Percentiles rank a stretch among this genome's conserved stretches.
Conservation (phyloP, 2,797 vertebrate genomes). For the Acipenser ruthenus region DNA sequence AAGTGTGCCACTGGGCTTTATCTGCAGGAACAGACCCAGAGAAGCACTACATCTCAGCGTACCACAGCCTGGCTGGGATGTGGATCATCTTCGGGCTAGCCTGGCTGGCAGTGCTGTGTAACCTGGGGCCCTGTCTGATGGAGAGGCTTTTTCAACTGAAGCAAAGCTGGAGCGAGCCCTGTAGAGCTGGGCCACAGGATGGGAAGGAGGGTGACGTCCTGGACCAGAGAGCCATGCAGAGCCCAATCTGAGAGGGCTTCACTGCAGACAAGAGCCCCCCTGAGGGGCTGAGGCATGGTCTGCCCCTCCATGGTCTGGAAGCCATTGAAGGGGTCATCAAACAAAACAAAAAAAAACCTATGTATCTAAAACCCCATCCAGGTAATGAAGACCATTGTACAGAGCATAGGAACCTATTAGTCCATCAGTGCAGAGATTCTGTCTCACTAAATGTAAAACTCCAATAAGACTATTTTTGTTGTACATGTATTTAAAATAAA, state of each 20-base stretch:
- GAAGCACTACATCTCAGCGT: conserved; percentile 58
- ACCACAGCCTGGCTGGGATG: conserved; percentile 57
- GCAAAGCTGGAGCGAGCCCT: conserved; percentile 29
- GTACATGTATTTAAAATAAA: too few relatives aligned
- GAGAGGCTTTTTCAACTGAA: conserved; percentile 54
- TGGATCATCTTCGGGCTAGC: conserved; percentile 63
- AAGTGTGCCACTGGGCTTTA: too few relatives aligned
- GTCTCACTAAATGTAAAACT: too few relatives aligned
- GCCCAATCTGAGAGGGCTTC: conserved; percentile 23
- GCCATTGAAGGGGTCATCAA: too few relatives aligned
- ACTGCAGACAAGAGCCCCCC: neutral
- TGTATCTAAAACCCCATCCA: too few relatives aligned
- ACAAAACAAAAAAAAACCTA: too few relatives aligned
- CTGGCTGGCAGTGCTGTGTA: conserved; percentile 59
- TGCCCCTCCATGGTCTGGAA: too few relatives aligned
- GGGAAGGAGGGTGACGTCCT: conserved; percentile 39
- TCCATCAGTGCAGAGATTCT: too few relatives aligned
- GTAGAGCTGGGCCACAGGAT: conserved; percentile 30
- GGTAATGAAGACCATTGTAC: too few relatives aligned
- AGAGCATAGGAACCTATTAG: too few relatives aligned
- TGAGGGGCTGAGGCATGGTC: neutral
- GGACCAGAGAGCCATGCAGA: conserved; percentile 20
- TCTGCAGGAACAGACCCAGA: conserved; percentile 50
- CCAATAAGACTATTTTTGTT: too few relatives aligned
- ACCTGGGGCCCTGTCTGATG: conserved; percentile 57